Percentiles rank a stretch among this genome's conserved stretches.
Evolutionary conservation across 2,113 vertebrate species (phyloP).

Genomic region (Albula goreensis): DNA sequence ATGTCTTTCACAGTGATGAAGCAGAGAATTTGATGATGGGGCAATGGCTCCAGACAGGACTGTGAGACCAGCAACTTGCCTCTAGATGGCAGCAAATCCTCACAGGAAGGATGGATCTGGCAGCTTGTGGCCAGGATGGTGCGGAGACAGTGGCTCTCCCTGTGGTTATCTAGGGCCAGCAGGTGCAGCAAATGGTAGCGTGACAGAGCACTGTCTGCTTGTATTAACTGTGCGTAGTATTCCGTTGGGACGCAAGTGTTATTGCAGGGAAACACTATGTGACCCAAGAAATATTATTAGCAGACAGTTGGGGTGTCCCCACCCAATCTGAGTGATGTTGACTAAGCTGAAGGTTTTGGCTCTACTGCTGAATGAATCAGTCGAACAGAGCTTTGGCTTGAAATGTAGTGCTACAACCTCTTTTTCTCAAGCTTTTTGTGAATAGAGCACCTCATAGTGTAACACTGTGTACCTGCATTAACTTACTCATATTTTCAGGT

Average conservation of each 20-base stretch:
- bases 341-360: background rate
- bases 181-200: background rate
- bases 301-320: background rate
- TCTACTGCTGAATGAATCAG: background rate
- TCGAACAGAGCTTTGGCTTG: background rate
- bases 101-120: background rate
- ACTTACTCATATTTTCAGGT: background rate
- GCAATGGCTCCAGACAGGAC: background rate
- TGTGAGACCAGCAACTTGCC: background rate
- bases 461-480: background rate
- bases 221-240: background rate
- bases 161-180: background rate
- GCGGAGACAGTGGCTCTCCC: background rate
- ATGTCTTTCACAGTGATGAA: too few relatives aligned
- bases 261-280: background rate
- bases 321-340: background rate
- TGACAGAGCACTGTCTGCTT: background rate
- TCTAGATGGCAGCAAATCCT: background rate
- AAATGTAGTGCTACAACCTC: background rate
- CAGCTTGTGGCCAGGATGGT: background rate
- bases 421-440: background rate
- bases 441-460: slow-evolving; percentile 53
- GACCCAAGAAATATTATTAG: background rate
- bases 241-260: background rate
- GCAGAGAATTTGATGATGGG: background rate